Evolutionary conservation across 1,140 invertebrate species (phyloP), one percentile per base, ranked within the genome.

Genomic region (Belonocnema kinseyi): DNA sequence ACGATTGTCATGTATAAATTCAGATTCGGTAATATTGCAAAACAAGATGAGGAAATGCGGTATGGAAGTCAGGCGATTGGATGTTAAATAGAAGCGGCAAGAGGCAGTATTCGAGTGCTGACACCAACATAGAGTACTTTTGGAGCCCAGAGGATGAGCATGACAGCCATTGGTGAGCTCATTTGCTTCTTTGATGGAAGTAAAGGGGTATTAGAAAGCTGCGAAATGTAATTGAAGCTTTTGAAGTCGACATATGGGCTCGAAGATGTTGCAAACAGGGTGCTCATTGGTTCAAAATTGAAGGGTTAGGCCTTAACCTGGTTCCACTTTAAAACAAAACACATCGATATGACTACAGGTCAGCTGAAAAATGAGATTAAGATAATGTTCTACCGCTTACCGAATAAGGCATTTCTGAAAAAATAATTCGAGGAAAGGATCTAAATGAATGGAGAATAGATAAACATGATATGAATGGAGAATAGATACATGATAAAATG

Each of bases 131-230:
- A 40, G 17, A 77, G 46, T 14, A 14, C 13, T 50, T 4, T 66
- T 19, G 66, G 75, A 50, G 17, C 50, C 21, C 53, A 0, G 4
- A 73, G 17, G 26, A 19, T 56, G n/a, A 19, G n/a, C 21, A 78
- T 85, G 76, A 61, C 61, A 53, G 53, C 83, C 83, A 58, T 78
- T 73, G 26, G n/a, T 70, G 73, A 72, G 33, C 13, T 71, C 75
- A 0, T 78, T 2, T 16, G 46, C 7, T 13, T 13, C 1, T 78
- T 72, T 19, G 73, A 72, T 16, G 77, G 73, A 7, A 73, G 12
- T n/a, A 17, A 52, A 12, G 73, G 72, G 11, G 72, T 40, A 5
- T 78, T 78, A 0, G 77, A 75, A 17, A 40, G 51, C 14, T 78
- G 77, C 66, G 12, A 40, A 2, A 50, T n/a, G 14, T 72, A 78